Base-by-base conservation (phyloP, 2,113 vertebrate species). In the Collichthys lucidus region DNA sequence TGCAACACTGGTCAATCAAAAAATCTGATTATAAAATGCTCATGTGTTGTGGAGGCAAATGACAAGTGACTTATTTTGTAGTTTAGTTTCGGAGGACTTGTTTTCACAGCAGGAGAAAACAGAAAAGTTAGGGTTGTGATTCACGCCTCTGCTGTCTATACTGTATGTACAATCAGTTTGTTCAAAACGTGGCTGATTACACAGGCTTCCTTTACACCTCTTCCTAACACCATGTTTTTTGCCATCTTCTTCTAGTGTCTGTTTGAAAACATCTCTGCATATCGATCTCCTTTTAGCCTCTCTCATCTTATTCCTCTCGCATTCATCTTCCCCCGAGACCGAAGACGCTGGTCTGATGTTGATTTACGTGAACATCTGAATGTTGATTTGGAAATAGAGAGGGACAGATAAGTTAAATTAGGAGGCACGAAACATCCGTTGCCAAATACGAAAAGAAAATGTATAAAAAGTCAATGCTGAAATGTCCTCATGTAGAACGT, bases 381-480 rank as follows among this genome's bases (percentile, higher is more conserved):
- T 63, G 69, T 19, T n/a, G 26, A 73, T 64, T 50, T 63, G 35
- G 64, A 62, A 22, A 35, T 11, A 12, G 22, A 46, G 14, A 16
- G 11, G 9, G 46, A 5, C 24, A 47, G 65, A 53, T 60, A n/a
- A 2, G 4, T 4, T 20, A 2, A 57, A 55, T 3, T 9, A 0
- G 2, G 16, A 55, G 8, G 16, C 35, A 40, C n/a, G 47, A 42
- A 15, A 20, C 11, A 14, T 24, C 20, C 26, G 20, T 26, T 65
- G 53, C 65, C 47, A 72, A 42, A 84, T 29, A 70, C 64, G 20
- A 52, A 59, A 42, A 35, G 15, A 12, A 35, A 47, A n/a, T 29
- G 10, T 19, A 68, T 15, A n/a, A 47, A 40, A 53, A 16, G 47
- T 62, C 7, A 7, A 42, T n/a, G 42, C 2, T 16, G 12, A 49